Percentiles rank a stretch among this genome's conserved stretches.
These are phyloP conservation scores for Melanotaenia parkinsoni DNA, from an alignment of 2,797 vertebrate genomes.

Conservation along the genomic window DNA sequence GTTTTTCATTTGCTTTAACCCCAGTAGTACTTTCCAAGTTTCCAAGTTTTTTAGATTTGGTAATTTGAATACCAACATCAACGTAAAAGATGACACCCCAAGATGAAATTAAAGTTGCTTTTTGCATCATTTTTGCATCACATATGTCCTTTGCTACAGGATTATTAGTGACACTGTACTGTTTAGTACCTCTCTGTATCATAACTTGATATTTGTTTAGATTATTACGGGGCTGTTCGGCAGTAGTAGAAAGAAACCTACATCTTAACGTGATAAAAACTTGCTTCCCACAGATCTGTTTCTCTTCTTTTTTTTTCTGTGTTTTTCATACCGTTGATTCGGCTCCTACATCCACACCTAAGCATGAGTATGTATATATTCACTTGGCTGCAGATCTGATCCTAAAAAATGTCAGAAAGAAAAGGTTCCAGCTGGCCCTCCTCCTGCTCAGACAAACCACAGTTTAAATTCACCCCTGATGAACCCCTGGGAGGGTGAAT, in stretches of 20 bases:
- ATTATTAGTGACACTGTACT: constrained; percentile 5
- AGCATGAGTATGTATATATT: constrained; percentile 19
- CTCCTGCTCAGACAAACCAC: constrained; percentile 39
- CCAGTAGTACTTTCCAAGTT: background rate
- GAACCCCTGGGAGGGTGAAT: constrained; percentile 44
- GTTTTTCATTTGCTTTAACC: background rate
- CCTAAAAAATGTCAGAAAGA: constrained; percentile 41
- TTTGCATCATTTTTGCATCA: constrained; percentile 23
- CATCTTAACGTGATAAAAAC: constrained; percentile 6
- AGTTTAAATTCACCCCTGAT: constrained; percentile 41
- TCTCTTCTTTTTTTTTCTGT: background rate
- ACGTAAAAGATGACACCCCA: background rate
- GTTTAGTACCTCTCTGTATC: background rate
- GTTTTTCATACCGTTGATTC: constrained; percentile 10
- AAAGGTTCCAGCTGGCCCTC: constrained; percentile 58
- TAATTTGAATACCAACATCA: constrained; percentile 13
- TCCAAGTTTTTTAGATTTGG: constrained; percentile 5
- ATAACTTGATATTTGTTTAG: constrained; percentile 9
- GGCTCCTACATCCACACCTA: constrained; percentile 8
- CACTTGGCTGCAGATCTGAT: constrained; percentile 43
- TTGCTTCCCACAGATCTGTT: background rate
- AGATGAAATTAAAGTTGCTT: constrained; percentile 16
- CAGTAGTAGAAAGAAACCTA: background rate
- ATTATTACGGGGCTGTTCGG: background rate
- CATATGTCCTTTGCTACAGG: background rate